Evolutionary conservation across 37 sponge, comb jelly and placozoan genomes (phyloP).

Genomic region (Diacarnus erythraeanus): DNA sequence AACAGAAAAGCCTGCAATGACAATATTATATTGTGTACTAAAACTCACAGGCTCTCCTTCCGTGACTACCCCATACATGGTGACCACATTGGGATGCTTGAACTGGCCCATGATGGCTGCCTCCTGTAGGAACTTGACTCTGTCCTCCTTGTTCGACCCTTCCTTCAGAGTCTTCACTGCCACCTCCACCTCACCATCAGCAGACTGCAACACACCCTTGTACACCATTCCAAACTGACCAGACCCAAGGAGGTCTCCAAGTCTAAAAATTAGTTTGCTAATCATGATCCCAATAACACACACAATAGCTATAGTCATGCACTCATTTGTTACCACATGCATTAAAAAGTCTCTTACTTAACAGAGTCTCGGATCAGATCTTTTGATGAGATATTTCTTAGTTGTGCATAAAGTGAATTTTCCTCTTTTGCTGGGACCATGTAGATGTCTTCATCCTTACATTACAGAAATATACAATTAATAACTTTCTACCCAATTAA

Average conservation of each 20-base stretch:
- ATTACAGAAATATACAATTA: too few relatives aligned
- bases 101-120: constrained; percentile 30
- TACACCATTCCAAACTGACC: constrained; percentile 25
- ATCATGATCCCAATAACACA: too few relatives aligned
- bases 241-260: constrained; percentile 11
- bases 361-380: background rate
- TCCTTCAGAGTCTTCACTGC: constrained; percentile 36
- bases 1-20: background rate
- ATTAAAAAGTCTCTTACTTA: background rate
- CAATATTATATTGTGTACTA: background rate
- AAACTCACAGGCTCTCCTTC: constrained; percentile 10
- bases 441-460: constrained; percentile 8
- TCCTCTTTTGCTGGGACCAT: background rate
- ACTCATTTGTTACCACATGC: too few relatives aligned
- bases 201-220: constrained; percentile 16
- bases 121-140: constrained; percentile 22
- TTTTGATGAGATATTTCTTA: background rate
- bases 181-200: constrained; percentile 18
- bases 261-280: background rate
- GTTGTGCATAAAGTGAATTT: constrained; percentile 6
- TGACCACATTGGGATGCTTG: constrained; percentile 16
- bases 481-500: too few relatives aligned
- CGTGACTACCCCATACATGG: constrained; percentile 10
- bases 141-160: constrained; percentile 17
- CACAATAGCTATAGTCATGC: too few relatives aligned